phyloP scores from a whole-genome alignment of 1,140 invertebrate genomes.

The Drosophila mayri region DNA sequence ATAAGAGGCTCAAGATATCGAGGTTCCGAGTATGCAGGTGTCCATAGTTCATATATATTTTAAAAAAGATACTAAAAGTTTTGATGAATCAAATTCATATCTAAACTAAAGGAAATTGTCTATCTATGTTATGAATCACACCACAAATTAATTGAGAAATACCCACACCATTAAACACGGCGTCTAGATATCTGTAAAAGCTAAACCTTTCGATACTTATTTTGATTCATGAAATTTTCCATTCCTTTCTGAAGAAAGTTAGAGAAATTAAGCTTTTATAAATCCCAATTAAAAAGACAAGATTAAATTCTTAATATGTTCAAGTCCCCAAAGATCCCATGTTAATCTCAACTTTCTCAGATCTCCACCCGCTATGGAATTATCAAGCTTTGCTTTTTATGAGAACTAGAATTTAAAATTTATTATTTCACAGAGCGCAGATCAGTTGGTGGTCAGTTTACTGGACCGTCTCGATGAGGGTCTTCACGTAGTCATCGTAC shows the following conservation, averaged over 20 bases:
- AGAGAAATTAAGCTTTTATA: background rate
- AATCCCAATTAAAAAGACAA: background rate
- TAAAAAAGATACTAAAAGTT: slow-evolving; percentile 1
- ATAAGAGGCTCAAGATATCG: background rate
- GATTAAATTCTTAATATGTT: background rate
- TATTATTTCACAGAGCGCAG: slow-evolving; percentile 59
- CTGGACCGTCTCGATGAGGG: slow-evolving; percentile 64
- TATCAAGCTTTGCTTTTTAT: slow-evolving; percentile 1
- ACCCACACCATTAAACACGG: slow-evolving; percentile 4
- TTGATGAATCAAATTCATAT: slow-evolving; percentile 29
- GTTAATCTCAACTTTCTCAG: background rate
- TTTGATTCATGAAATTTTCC: background rate
- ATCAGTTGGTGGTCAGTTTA: slow-evolving; percentile 51
- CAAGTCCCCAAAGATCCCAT: background rate
- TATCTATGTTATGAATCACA: slow-evolving; percentile 30
- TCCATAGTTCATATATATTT: slow-evolving; percentile 9
- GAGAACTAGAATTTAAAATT: slow-evolving; percentile 60
- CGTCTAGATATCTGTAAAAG: background rate
- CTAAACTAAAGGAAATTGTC: slow-evolving; percentile 16
- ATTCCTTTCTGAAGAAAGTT: background rate
- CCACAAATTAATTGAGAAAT: slow-evolving; percentile 15
- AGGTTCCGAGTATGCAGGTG: slow-evolving; percentile 6
- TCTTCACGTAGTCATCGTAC: slow-evolving; percentile 96
- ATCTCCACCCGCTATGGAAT: background rate
- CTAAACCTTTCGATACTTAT: background rate